Percentiles rank a stretch among this genome's conserved stretches.
Conservation (phyloP, 2,113 vertebrate species). For the Seriola quinqueradiata region DNA sequence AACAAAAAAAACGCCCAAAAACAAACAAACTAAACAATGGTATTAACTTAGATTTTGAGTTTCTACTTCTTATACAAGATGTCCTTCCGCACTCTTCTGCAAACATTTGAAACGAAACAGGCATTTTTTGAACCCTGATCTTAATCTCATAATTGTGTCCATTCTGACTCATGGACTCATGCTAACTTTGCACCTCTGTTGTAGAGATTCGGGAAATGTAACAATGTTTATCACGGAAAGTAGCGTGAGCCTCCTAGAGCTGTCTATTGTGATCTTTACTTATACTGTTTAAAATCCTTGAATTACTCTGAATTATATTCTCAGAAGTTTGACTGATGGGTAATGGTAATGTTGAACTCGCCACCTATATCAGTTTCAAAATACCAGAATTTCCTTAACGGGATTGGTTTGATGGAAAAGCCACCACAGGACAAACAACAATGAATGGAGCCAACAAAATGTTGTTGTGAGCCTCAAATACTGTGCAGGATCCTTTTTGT, state of each 20-base stretch:
- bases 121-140: too few relatives aligned
- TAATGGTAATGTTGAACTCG: too few relatives aligned
- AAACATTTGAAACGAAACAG: too few relatives aligned
- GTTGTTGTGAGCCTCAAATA: slow-evolving; percentile 10
- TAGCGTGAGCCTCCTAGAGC: not conserved
- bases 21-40: too few relatives aligned
- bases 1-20: too few relatives aligned
- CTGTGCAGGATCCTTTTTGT: not conserved
- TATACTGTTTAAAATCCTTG: not conserved
- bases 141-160: too few relatives aligned
- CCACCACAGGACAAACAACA: not conserved
- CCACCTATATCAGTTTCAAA: not conserved
- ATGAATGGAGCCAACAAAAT: not conserved
- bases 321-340: not conserved
- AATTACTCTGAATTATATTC: not conserved
- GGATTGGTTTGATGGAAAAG: not conserved
- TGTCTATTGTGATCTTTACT: not conserved
- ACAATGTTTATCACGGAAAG: not conserved
- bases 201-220: not conserved
- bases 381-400: not conserved
- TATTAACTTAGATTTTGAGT: too few relatives aligned
- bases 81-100: too few relatives aligned
- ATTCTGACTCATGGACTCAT: too few relatives aligned
- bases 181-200: too few relatives aligned
- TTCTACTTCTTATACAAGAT: too few relatives aligned